phyloP scores from a whole-genome alignment of 2,888 invertebrate genomes.

The Dolichomitus sp. region DNA sequence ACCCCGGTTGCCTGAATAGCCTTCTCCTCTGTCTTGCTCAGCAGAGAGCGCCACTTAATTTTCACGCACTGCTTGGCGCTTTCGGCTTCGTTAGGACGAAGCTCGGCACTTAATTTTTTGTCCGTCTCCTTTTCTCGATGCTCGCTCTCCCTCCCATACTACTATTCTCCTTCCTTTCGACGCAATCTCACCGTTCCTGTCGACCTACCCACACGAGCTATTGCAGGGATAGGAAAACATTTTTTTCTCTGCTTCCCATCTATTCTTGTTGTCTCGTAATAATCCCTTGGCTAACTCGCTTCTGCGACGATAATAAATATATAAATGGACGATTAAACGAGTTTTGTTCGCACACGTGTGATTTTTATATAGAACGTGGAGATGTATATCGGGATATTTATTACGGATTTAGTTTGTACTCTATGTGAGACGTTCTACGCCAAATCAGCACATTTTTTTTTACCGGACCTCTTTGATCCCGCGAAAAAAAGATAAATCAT shows the following conservation, averaged over 20 bases:
- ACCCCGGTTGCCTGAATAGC: constrained; percentile 24
- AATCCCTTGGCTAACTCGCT: constrained; percentile 20
- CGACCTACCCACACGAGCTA: constrained; percentile 8
- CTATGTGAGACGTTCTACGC: neutral
- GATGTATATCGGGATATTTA: neutral
- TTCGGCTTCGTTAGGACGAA: constrained; percentile 53
- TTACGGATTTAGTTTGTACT: neutral
- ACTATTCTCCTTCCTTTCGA: neutral
- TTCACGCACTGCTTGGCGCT: constrained; percentile 49
- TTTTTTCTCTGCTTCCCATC: neutral
- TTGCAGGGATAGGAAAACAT: neutral
- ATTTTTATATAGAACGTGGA: neutral
- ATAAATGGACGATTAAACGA: constrained; percentile 42
- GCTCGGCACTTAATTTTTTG: constrained; percentile 16
- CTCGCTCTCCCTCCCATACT: neutral
- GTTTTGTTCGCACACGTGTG: constrained; percentile 18
- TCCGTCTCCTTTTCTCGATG: neutral
- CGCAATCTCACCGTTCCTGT: constrained; percentile 11
- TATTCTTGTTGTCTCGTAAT: constrained; percentile 20
- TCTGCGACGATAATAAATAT: constrained; percentile 23
- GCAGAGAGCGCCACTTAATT: constrained; percentile 50
- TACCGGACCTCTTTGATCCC: no score
- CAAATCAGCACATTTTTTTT: no score
- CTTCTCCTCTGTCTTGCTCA: constrained; percentile 1
- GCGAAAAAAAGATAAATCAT: no score